phyloP scores from a whole-genome alignment of 2,888 invertebrate genomes.

The Dryadula phaetusa region DNA sequence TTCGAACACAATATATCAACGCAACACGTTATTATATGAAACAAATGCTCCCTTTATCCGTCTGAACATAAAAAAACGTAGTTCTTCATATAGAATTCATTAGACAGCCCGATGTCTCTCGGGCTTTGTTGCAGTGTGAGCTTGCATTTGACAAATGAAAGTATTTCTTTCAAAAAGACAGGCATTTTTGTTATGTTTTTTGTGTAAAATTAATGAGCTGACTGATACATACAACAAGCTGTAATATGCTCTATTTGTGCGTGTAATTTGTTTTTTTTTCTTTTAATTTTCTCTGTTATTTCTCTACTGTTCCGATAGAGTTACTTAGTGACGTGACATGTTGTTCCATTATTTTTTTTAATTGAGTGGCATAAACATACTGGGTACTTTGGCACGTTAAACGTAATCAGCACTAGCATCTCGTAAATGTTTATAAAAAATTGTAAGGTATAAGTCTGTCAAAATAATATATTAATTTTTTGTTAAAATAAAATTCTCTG shows the following conservation, averaged over 20 bases:
- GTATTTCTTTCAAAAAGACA: slow-evolving; percentile 35
- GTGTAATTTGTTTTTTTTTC: not conserved
- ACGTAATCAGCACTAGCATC: no score
- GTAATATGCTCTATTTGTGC: slow-evolving; percentile 10
- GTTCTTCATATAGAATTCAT: slow-evolving; percentile 43
- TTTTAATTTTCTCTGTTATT: not conserved
- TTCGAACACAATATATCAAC: slow-evolving; percentile 1
- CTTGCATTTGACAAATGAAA: slow-evolving; percentile 38
- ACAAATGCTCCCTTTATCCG: slow-evolving; percentile 10
- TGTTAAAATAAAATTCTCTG: no score
- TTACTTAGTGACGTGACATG: not conserved
- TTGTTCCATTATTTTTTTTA: no score
- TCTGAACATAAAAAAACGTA: slow-evolving; percentile 16
- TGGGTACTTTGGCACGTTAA: no score
- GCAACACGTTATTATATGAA: not conserved
- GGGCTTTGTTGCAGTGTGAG: slow-evolving; percentile 37
- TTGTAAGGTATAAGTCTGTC: no score
- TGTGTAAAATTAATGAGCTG: slow-evolving; percentile 27
- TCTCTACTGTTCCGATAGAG: no score
- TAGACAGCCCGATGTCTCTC: slow-evolving; percentile 32
- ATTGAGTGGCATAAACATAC: no score
- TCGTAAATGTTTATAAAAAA: no score
- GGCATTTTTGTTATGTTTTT: slow-evolving; percentile 29
- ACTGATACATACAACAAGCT: slow-evolving; percentile 19
- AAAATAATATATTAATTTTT: no score